A percentile compares a stretch with the other conserved stretches of the same genome.
Conservation (phyloP, 2,888 invertebrate genomes). For the Rhingia campestris region DNA sequence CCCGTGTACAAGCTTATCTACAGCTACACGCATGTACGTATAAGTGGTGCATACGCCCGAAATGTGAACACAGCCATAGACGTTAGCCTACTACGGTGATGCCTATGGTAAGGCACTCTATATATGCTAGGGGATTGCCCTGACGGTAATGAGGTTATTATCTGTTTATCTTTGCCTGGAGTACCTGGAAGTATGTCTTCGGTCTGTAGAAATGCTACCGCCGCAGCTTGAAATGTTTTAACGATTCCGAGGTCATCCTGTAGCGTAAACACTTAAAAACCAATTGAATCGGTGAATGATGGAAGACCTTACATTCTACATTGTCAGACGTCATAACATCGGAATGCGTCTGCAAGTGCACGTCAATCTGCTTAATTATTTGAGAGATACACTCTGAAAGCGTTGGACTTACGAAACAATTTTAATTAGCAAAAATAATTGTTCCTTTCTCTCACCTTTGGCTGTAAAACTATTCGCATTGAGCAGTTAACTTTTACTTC, state of each 20-base stretch:
- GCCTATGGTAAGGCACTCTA: too few species aligned
- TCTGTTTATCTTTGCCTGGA: conserved; percentile 34
- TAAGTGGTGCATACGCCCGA: conserved; percentile 43
- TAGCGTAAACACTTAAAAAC: conserved; percentile 13
- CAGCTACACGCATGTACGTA: conserved; percentile 40
- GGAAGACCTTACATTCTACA: background rate
- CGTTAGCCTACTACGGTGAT: background rate
- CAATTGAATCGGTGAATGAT: conserved; percentile 15
- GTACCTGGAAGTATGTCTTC: background rate
- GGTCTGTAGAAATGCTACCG: background rate
- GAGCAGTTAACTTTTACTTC: too few species aligned
- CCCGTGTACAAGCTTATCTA: background rate
- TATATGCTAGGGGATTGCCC: conserved; percentile 1
- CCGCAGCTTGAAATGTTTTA: background rate
- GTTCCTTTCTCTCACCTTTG: background rate
- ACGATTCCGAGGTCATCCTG: conserved; percentile 25
- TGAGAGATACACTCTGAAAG: too few species aligned
- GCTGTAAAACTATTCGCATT: too few species aligned
- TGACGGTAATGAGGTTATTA: conserved; percentile 42
- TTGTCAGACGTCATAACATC: background rate
- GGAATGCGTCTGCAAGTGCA: background rate
- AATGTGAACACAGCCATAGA: conserved; percentile 11
- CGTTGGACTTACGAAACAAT: background rate
- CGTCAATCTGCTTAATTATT: too few species aligned
- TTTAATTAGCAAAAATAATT: background rate